Evolutionary conservation across 2,797 vertebrate species (phyloP).

Genomic region (Gymnothorax javanicus): DNA sequence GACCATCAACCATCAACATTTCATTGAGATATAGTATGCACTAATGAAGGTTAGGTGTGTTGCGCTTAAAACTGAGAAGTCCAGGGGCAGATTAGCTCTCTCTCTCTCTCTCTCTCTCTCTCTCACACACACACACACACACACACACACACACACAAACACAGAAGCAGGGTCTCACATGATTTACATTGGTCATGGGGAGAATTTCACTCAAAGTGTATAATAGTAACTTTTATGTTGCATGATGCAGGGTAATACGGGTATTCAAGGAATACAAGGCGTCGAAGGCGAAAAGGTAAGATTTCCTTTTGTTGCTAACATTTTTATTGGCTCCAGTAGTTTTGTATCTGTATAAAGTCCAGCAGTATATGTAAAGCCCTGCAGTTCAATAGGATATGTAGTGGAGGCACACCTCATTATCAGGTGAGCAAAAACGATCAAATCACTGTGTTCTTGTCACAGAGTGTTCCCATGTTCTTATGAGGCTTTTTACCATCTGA

Average conservation of each 20-base stretch:
- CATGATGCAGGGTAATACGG: conserved; percentile 67
- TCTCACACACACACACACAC: neutral
- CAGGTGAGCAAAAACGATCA: neutral
- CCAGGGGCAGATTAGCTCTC: neutral
- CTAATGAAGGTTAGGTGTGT: neutral
- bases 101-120: neutral
- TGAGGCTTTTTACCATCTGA: neutral
- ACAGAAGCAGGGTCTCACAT: neutral
- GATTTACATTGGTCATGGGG: neutral
- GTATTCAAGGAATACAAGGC: conserved; percentile 69
- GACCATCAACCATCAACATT: too few relatives aligned
- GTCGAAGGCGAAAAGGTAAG: conserved; percentile 68
- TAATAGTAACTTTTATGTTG: conserved; percentile 14
- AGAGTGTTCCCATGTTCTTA: neutral
- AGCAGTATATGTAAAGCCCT: neutral
- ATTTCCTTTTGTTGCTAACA: neutral
- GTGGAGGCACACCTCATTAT: neutral
- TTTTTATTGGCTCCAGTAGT: neutral
- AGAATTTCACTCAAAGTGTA: neutral
- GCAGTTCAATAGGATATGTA: neutral
- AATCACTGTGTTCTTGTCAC: neutral
- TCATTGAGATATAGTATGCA: too few relatives aligned
- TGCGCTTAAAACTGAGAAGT: neutral
- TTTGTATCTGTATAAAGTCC: too few relatives aligned
- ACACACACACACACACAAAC: neutral